These are phyloP conservation scores for Triplophysa bombifrons DNA, from an alignment of 2,797 vertebrate genomes.

Conservation along the genomic window DNA sequence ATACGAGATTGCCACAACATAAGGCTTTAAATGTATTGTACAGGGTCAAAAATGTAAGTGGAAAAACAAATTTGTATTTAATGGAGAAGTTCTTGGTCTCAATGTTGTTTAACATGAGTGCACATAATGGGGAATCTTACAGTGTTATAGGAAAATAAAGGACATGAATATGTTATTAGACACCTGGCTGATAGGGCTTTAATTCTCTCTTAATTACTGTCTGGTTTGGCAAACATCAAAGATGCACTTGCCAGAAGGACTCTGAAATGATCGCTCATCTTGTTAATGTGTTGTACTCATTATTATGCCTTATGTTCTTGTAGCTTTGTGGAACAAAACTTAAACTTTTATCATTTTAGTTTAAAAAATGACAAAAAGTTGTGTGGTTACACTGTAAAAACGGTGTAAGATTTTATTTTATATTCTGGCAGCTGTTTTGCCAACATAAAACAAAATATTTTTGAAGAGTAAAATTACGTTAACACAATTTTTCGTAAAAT, in stretches of 20 bases:
- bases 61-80: neutral
- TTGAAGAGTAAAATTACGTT: no score
- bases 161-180: slow-evolving; percentile 48
- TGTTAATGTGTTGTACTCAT: slow-evolving; percentile 17
- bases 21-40: neutral
- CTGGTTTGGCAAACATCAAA: slow-evolving; percentile 42
- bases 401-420: no score
- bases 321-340: neutral
- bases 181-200: slow-evolving; percentile 37
- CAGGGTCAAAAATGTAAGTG: neutral
- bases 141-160: slow-evolving; percentile 16
- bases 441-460: no score
- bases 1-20: neutral
- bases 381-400: no score
- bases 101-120: slow-evolving; percentile 12
- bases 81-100: neutral
- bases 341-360: neutral
- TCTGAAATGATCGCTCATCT: slow-evolving; percentile 13
- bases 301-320: neutral
- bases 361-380: no score
- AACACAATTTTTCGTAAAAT: no score
- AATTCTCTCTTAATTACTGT: slow-evolving; percentile 42
- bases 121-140: slow-evolving; percentile 12
- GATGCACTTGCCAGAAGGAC: slow-evolving; percentile 27
- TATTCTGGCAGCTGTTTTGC: no score